These are phyloP conservation scores for Drosophila persimilis DNA, from an alignment of 1,140 invertebrate species.

Conservation along the genomic window DNA sequence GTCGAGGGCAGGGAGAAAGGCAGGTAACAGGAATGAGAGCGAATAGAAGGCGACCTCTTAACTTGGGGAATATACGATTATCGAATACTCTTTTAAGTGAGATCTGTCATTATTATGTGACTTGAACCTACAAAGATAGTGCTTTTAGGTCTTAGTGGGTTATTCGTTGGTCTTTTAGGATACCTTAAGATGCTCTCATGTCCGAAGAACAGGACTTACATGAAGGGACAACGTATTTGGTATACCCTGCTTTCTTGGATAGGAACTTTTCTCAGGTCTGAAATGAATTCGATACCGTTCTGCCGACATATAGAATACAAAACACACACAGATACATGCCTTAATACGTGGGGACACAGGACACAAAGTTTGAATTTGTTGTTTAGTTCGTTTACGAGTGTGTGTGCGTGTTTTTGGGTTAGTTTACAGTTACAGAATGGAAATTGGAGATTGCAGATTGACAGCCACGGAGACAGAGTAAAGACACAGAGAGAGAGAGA, in stretches of 20 bases:
- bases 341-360: background rate
- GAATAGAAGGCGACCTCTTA: background rate
- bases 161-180: no score
- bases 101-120: no score
- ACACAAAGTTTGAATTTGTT: constrained; percentile 22
- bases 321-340: background rate
- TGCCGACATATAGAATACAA: background rate
- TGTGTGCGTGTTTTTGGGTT: constrained; percentile 22
- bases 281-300: no score
- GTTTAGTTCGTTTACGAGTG: constrained; percentile 31
- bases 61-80: background rate
- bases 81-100: no score
- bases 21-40: constrained; percentile 1
- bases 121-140: no score
- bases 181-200: no score
- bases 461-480: constrained; percentile 46
- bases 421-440: constrained; percentile 4
- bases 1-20: background rate
- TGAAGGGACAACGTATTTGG: no score
- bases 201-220: no score
- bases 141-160: no score
- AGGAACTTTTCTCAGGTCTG: no score
- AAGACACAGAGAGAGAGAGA: background rate
- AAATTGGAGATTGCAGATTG: constrained; percentile 1
- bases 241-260: no score